These are phyloP conservation scores for Drosophila flavopinicola DNA, from an alignment of 2,888 invertebrate genomes.

Conservation along the genomic window DNA sequence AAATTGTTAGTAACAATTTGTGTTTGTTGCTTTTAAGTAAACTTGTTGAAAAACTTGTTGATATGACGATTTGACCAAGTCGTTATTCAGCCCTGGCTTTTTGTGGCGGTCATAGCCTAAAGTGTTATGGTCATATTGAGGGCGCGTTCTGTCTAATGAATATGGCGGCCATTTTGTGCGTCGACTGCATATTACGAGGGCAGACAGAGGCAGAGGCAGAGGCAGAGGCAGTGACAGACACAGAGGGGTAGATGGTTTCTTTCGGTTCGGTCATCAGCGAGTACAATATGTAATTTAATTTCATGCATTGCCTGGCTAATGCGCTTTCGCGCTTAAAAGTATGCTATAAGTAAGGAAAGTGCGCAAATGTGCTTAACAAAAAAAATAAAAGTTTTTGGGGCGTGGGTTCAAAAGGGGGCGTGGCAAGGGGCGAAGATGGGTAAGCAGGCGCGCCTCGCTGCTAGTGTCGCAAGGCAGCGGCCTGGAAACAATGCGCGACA, in stretches of 20 bases:
- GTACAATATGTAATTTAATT: constrained; percentile 73
- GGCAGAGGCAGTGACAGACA: too few species aligned
- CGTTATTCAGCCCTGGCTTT: constrained; percentile 25
- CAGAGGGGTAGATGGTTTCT: neutral
- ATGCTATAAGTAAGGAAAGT: constrained; percentile 74
- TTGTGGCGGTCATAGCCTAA: constrained; percentile 27
- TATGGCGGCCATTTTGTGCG: constrained; percentile 37
- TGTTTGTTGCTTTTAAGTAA: neutral
- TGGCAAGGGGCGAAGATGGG: neutral
- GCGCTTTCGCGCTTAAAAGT: constrained; percentile 76
- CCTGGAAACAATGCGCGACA: constrained; percentile 79
- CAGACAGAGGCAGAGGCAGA: neutral
- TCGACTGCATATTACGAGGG: constrained; percentile 22
- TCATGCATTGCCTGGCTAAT: constrained; percentile 80
- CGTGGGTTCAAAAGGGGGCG: neutral
- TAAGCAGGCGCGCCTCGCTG: constrained; percentile 8
- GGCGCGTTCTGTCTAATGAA: constrained; percentile 47
- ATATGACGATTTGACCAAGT: too few species aligned
- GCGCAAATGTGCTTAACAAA: constrained; percentile 77
- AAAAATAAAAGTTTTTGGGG: constrained; percentile 57
- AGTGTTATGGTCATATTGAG: constrained; percentile 45
- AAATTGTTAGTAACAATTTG: neutral
- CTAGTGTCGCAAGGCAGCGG: constrained; percentile 64
- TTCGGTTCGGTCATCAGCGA: constrained; percentile 36
- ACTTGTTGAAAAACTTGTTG: too few species aligned